Conservation (phyloP, 2,113 vertebrate species). For the Choloepus hoffmanni region DNA sequence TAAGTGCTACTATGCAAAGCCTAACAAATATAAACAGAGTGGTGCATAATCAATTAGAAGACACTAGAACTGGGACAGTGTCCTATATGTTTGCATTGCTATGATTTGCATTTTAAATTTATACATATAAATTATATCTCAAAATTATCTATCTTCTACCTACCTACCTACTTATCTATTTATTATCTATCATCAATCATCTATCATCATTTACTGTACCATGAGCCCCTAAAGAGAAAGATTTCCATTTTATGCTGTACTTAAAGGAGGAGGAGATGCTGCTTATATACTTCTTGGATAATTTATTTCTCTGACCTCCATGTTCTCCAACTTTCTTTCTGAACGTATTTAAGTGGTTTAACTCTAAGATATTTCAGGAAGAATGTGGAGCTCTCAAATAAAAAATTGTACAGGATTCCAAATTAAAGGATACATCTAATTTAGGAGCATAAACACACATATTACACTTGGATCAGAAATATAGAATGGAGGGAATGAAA, state of each 20-base stretch:
- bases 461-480: not conserved
- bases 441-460: not conserved
- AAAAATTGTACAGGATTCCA: conserved; percentile 60
- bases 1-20: not conserved
- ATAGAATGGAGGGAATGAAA: not conserved
- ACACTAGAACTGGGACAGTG: not conserved
- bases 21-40: not conserved
- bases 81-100: not conserved
- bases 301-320: conserved; percentile 48
- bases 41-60: not conserved
- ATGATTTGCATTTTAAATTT: not conserved
- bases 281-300: not conserved
- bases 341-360: conserved; percentile 45
- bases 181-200: too few relatives aligned
- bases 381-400: not conserved
- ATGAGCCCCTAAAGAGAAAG: not conserved
- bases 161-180: too few relatives aligned
- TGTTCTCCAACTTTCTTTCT: conserved; percentile 39
- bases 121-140: not conserved
- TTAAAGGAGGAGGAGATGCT: not conserved
- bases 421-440: conserved; percentile 49
- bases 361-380: conserved; percentile 60
- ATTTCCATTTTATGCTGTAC: not conserved
- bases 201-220: not conserved
- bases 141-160: not conserved